Base-by-base conservation (phyloP, 2,888 invertebrate genomes). In the Polyploca ridens region DNA sequence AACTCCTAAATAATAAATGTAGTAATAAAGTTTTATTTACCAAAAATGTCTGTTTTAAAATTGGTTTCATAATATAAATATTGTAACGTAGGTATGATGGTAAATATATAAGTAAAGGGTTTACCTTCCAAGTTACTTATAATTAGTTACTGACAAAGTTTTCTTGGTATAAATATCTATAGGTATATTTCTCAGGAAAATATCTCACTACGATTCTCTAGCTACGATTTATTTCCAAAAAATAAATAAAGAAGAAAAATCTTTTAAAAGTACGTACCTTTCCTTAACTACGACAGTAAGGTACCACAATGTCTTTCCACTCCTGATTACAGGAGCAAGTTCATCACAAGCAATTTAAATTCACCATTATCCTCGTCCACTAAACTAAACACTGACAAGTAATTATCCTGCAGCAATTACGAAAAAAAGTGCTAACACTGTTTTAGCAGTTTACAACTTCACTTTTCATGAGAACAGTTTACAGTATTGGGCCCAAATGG, bases 401-500 rank as follows among this genome's bases (percentile, higher is more conserved):
- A 19, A 54, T 19, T 19, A 54, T 54, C 54, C 54, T 10, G 49
- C 7, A 16, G 19, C 54, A 54, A 8, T 54, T 10, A 54, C 54
- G 6, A n/a, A 54, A 54, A 54, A 54, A 19, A 4, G 27, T 54
- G 5, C 16, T 54, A 19, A 10, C 10, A n/a, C 46, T 46, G 2
- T 44, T 41, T 5, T 46, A 46, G 3, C 54, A 19, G 54, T 54
- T 54, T 19, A 19, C 19, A 19, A 19, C 19, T 8, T 19, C 66
- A 69, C 63, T 63, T 69, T 63, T 63, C 54, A 71, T 54, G 62
- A 64, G 66, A 64, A 67, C 68, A 46, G 57, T 64, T 73, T 81
- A 79, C 70, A 75, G 69, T 69, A 70, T 67, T 62, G 16, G 78
- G 77, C 79, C 75, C 73, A 69, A 77, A 67, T 70, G 76, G 79